Evolutionary conservation across 2,797 vertebrate species (phyloP).

Genomic region (Sarcophilus harrisii): DNA sequence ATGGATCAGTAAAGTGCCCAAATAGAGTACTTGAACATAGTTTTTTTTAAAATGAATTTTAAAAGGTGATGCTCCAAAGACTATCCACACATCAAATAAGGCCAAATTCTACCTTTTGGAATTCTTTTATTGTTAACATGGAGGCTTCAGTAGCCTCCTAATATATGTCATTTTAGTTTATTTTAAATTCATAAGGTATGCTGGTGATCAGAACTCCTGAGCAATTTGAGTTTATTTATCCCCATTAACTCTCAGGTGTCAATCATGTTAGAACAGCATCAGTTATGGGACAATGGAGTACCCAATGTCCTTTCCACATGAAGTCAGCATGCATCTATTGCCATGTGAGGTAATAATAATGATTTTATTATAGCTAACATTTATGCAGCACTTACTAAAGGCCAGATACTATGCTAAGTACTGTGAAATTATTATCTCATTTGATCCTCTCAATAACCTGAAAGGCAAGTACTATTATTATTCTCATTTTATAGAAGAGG

Average conservation of each 20-base stretch:
- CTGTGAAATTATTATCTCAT: background rate
- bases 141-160: background rate
- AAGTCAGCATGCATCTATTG: background rate
- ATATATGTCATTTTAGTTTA: background rate
- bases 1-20: background rate
- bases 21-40: background rate
- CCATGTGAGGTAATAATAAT: background rate
- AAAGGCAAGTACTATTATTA: background rate
- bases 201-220: background rate
- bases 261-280: background rate
- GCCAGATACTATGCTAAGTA: background rate
- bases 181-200: background rate
- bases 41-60: slow-evolving; percentile 32
- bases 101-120: background rate
- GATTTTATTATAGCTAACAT: background rate
- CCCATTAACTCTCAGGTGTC: background rate
- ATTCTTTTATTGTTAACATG: background rate
- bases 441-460: background rate
- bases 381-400: background rate
- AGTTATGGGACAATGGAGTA: background rate
- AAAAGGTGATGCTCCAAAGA: slow-evolving; percentile 23
- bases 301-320: background rate
- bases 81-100: background rate
- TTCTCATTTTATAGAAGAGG: background rate
- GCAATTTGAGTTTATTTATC: background rate